Evolutionary conservation across 2,888 invertebrate species (phyloP), one percentile per base, ranked within the genome.

Genomic region (Agonopterix arenella): DNA sequence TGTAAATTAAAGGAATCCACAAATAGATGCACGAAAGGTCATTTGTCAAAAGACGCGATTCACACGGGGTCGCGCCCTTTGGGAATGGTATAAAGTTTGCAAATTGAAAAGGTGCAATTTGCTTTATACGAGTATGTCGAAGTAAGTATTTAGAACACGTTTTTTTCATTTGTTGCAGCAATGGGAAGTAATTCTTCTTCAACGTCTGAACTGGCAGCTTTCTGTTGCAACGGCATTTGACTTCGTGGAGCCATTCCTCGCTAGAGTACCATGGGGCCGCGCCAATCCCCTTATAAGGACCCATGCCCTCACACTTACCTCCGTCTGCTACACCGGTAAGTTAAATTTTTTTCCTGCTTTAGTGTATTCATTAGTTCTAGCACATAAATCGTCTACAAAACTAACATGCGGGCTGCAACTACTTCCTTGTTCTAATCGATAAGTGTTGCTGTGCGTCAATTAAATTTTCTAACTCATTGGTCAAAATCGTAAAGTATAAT

Each of bases 291-390:
- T 93, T 45, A 90, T 95, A 42, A 90, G 94, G 61, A 89, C 93
- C 56, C 95, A 95, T 71, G 93, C 95, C 46, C 92, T 94, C 66
- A 95, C 94, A 4, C 91, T 95, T 66, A 93, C 94, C 57, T 93
- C 94, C 43, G 91, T 95, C 57, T 95, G 95, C 75, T 94, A 93
- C 69, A 94, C 94, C 74, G 95, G 95, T 95, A 86, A 88, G 91
- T 81, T 61, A 28, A 11, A 52, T 51, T 45, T 45, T 13, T 41
- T 16, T 42, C 11, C 11, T 53, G 8, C n/a, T 10, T 40, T n/a
- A 10, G 40, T 40, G 40, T n/a, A n/a, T 11, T 40, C 40, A 40
- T n/a, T 40, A 28, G 28, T 28, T 28, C 28, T 28, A 45, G 8
- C 49, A 50, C 53, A 56, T 55, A 57, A 58, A 56, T 54, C 46